Conservation (phyloP, 2,888 invertebrate genomes). For the Phyto melanocephala region DNA sequence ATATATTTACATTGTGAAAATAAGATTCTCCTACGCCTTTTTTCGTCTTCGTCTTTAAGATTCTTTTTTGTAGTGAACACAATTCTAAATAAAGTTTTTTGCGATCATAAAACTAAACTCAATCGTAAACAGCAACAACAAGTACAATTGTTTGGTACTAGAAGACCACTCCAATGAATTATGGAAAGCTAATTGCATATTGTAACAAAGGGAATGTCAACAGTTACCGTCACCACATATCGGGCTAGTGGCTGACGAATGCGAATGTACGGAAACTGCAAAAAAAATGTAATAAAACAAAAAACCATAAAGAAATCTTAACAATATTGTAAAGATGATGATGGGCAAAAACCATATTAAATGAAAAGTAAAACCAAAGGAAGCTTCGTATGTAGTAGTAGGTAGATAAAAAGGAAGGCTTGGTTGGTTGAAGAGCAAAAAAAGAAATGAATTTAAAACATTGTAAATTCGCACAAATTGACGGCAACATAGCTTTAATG, state of each 20-base stretch:
- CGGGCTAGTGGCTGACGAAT: background rate
- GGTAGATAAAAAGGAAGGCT: slow-evolving; percentile 1
- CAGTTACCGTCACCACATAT: background rate
- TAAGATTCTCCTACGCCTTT: slow-evolving; percentile 44
- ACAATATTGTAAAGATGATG: slow-evolving; percentile 45
- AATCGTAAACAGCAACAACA: background rate
- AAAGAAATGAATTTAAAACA: slow-evolving; percentile 49
- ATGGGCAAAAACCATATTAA: slow-evolving; percentile 6
- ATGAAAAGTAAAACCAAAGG: background rate
- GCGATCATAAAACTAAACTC: background rate
- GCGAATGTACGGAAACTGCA: background rate
- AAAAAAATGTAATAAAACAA: slow-evolving; percentile 42
- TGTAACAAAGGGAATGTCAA: slow-evolving; percentile 45
- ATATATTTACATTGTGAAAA: slow-evolving; percentile 41
- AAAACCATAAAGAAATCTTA: slow-evolving; percentile 39
- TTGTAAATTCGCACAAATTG: slow-evolving; percentile 64
- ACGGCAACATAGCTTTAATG: slow-evolving; percentile 64
- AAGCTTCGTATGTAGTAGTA: slow-evolving; percentile 3
- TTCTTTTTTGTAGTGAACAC: background rate
- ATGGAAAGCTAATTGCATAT: slow-evolving; percentile 59
- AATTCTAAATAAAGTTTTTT: background rate
- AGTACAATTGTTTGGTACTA: slow-evolving; percentile 35
- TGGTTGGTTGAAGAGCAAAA: background rate
- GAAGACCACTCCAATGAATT: slow-evolving; percentile 52
- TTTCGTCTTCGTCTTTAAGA: background rate